These are phyloP conservation scores for Lasioglossum pauxillum DNA, from an alignment of 2,888 invertebrate species.

Conservation along the genomic window DNA sequence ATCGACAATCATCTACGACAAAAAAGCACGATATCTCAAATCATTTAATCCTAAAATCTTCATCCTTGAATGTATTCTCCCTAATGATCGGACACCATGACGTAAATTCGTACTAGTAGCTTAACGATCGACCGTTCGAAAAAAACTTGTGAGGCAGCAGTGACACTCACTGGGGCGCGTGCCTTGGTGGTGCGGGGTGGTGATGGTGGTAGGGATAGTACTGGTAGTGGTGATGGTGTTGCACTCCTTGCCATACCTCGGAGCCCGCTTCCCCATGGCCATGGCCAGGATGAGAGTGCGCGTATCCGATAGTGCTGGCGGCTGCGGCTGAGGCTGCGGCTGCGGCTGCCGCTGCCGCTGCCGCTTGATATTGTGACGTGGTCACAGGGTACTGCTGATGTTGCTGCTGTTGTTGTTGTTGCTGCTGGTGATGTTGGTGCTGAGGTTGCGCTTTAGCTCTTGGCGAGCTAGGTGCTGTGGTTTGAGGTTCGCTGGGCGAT, in stretches of 20 bases:
- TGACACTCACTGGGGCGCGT: constrained; percentile 87
- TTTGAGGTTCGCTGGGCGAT: constrained; percentile 79
- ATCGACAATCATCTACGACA: constrained; percentile 11
- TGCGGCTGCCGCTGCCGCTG: constrained; percentile 70
- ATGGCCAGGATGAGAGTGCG: constrained; percentile 82
- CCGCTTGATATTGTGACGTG: constrained; percentile 78
- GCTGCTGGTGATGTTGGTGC: constrained; percentile 80
- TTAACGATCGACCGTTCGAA: background rate
- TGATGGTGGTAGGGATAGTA: constrained; percentile 89
- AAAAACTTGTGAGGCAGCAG: constrained; percentile 81
- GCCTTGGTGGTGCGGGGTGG: constrained; percentile 85
- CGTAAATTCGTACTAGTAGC: background rate
- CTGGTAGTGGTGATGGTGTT: constrained; percentile 87
- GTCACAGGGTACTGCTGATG: constrained; percentile 80
- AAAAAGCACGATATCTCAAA: background rate
- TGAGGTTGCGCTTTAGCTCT: constrained; percentile 79
- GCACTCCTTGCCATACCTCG: constrained; percentile 87
- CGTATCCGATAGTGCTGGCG: constrained; percentile 76
- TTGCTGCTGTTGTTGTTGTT: constrained; percentile 71
- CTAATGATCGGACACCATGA: background rate
- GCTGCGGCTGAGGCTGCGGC: constrained; percentile 67
- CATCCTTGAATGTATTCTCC: background rate
- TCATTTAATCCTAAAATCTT: background rate
- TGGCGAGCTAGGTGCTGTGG: constrained; percentile 82
- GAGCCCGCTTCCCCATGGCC: constrained; percentile 85